Conservation (phyloP, 2,797 vertebrate species). For the Pseudochirops cupreus region DNA sequence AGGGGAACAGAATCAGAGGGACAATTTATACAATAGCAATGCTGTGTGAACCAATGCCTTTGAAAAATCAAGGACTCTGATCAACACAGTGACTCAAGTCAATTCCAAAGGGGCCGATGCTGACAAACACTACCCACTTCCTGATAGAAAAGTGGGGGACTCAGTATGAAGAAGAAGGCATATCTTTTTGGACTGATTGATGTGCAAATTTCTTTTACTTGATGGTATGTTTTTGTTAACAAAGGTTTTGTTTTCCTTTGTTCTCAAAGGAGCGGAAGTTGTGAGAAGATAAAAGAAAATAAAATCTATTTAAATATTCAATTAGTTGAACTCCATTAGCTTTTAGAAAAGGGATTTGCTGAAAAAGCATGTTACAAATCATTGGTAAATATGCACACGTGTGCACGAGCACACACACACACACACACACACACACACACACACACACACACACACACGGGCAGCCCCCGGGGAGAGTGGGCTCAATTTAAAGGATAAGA, state of each 20-base stretch:
- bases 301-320: background rate
- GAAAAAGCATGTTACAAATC: background rate
- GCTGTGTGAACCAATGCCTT: background rate
- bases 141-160: too few relatives aligned
- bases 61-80: background rate
- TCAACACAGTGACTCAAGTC: background rate
- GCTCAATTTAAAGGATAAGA: too few relatives aligned
- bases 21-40: background rate
- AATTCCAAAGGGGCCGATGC: background rate
- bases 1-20: background rate
- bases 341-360: background rate
- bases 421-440: too few relatives aligned
- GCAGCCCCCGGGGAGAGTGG: too few relatives aligned
- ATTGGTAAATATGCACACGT: background rate
- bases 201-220: background rate
- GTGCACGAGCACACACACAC: too few relatives aligned
- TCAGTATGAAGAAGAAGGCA: background rate
- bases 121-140: background rate
- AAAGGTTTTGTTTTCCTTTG: background rate
- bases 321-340: too few relatives aligned
- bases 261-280: background rate
- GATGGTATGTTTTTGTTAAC: background rate
- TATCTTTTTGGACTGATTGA: background rate
- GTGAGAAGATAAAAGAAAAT: background rate
- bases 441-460: too few relatives aligned